Percentiles rank a stretch among this genome's conserved stretches.
phyloP scores from a whole-genome alignment of 2,797 vertebrate species.

The Acrocephalus scirpaceus region DNA sequence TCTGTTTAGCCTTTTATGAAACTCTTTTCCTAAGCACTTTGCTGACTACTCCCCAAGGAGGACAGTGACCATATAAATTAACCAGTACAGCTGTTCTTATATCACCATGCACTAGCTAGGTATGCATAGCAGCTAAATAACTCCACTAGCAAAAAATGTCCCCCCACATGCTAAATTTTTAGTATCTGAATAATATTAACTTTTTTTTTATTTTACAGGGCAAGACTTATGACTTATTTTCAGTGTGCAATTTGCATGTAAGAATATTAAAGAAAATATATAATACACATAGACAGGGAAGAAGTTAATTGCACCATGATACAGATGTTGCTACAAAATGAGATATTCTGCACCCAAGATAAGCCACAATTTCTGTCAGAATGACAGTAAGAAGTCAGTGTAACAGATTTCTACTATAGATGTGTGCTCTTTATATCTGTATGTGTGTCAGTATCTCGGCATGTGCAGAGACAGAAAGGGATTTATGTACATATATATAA shows the following conservation, averaged over 20 bases:
- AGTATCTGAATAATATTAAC: not conserved
- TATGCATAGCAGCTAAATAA: not conserved
- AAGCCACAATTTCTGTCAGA: constrained; percentile 3
- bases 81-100: not conserved
- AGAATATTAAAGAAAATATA: not conserved
- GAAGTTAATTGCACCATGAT: constrained; percentile 1
- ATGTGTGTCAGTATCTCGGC: not conserved
- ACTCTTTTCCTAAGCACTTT: not conserved
- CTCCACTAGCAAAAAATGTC: not conserved
- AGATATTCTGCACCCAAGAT: not conserved
- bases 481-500: not conserved
- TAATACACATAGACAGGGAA: not conserved
- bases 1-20: constrained; percentile 16
- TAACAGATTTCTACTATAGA: not conserved
- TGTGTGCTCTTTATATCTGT: not conserved
- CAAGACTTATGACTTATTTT: not conserved
- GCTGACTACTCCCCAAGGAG: not conserved
- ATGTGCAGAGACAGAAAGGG: not conserved
- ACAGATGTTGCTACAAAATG: constrained; percentile 22
- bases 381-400: not conserved
- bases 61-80: not conserved
- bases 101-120: not conserved
- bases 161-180: not conserved
- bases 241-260: not conserved
- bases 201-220: not conserved